phyloP scores from a whole-genome alignment of 2,888 invertebrate species.

The Muscina levida region DNA sequence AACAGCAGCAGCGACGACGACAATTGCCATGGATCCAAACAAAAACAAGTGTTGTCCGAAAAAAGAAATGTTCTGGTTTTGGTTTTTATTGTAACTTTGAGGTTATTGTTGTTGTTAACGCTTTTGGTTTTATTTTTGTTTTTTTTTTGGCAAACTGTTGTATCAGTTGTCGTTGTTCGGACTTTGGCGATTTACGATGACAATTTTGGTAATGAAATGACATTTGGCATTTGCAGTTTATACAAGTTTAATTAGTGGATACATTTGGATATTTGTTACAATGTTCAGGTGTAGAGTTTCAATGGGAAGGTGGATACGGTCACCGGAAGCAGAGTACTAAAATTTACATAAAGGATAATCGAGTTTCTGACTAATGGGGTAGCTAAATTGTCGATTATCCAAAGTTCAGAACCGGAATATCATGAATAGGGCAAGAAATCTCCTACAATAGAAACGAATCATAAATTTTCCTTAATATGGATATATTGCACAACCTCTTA shows the following conservation, averaged over 20 bases:
- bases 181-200: constrained; percentile 50
- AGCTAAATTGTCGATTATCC: no score
- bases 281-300: no score
- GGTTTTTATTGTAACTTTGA: constrained; percentile 34
- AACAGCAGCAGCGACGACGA: constrained; percentile 41
- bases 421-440: no score
- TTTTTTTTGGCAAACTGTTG: constrained; percentile 39
- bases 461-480: no score
- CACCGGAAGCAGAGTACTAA: no score
- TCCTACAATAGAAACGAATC: no score
- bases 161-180: constrained; percentile 40
- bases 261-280: no score
- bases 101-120: constrained; percentile 37
- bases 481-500: no score
- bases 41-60: constrained; percentile 54
- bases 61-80: constrained; percentile 57
- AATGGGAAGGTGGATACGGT: no score
- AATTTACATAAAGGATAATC: no score
- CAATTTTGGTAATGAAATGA: constrained; percentile 32
- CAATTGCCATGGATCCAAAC: constrained; percentile 26
- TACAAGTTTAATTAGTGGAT: constrained; percentile 24
- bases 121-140: constrained; percentile 18
- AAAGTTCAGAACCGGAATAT: no score
- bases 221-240: constrained; percentile 16
- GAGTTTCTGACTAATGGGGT: no score